These are phyloP conservation scores for Cacatua alba DNA, from an alignment of 2,113 vertebrate species.

Conservation along the genomic window DNA sequence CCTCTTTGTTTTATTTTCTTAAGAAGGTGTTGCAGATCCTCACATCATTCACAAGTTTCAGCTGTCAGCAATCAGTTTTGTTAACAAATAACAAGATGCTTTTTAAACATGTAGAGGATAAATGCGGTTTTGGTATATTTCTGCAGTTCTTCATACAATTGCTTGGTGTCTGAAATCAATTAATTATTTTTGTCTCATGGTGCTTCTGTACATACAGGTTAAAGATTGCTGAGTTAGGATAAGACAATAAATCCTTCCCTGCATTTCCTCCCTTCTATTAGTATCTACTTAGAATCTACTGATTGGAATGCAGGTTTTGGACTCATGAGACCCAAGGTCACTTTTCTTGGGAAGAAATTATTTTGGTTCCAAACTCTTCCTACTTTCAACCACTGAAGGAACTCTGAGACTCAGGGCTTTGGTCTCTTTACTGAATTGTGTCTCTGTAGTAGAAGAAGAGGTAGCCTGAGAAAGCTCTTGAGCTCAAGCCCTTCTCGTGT, in stretches of 20 bases:
- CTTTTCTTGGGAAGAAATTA: background rate
- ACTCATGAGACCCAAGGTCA: background rate
- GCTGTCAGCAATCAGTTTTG: background rate
- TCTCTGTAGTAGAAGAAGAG: background rate
- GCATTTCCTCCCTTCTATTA: background rate
- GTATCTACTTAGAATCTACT: background rate
- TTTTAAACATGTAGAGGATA: background rate
- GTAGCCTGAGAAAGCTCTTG: background rate
- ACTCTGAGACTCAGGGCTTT: background rate
- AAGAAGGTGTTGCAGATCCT: background rate
- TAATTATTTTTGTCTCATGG: background rate
- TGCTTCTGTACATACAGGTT: background rate
- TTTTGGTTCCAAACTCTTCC: background rate
- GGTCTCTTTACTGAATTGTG: background rate
- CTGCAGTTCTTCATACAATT: background rate
- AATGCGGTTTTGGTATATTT: background rate
- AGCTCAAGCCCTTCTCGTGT: fast-evolving
- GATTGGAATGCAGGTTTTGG: background rate
- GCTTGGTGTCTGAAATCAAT: background rate
- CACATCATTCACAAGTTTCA: background rate
- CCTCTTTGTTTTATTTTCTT: slow-evolving; percentile 30
- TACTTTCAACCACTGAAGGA: background rate
- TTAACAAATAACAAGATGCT: background rate
- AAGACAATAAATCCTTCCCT: background rate
- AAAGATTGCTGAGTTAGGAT: background rate